Evolutionary conservation across 1,140 invertebrate species (phyloP), one percentile per base, ranked within the genome.

Genomic region (Drosophila neocordata): DNA sequence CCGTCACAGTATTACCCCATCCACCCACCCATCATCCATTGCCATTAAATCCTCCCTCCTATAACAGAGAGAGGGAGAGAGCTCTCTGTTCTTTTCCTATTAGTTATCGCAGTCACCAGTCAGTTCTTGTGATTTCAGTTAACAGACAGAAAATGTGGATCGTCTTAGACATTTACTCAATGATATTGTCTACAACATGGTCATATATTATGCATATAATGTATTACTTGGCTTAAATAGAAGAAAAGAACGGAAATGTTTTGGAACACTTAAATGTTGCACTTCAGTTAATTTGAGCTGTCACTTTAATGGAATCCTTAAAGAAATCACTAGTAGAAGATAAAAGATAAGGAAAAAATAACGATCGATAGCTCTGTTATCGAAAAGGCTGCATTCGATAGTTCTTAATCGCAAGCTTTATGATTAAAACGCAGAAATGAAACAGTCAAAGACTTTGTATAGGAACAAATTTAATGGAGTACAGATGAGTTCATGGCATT

Each of bases 51-150:
- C 41, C 8, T 41, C 20, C 24, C 3, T 37, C 52, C 31, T n/a
- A n/a, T n/a, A n/a, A n/a, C n/a, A n/a, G n/a, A n/a, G n/a, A n/a
- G n/a, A n/a, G n/a, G n/a, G n/a, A n/a, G n/a, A n/a, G n/a, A n/a
- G n/a, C n/a, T n/a, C n/a, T n/a, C n/a, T 52, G 22, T 18, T 15
- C 57, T 70, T 11, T 48, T 18, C 15, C 18, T 48, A 48, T 48
- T 48, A 48, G 41, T 48, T 48, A 48, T 48, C 41, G 41, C 41
- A 18, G 7, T 20, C 15, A 48, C 41, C 41, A 48, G 41, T 48
- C 15, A 48, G 41, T 48, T 18, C 41, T 20, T 20, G 41, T 48
- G 41, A 48, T 48, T 48, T 48, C 15, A 48, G 41, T 18, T 48
- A 48, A 11, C 7, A 18, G 18, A 7, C 15, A 48, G 8, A 20